These are phyloP conservation scores for Neosilurus mollespiculum DNA, from an alignment of 2,797 vertebrate genomes.

Conservation along the genomic window DNA sequence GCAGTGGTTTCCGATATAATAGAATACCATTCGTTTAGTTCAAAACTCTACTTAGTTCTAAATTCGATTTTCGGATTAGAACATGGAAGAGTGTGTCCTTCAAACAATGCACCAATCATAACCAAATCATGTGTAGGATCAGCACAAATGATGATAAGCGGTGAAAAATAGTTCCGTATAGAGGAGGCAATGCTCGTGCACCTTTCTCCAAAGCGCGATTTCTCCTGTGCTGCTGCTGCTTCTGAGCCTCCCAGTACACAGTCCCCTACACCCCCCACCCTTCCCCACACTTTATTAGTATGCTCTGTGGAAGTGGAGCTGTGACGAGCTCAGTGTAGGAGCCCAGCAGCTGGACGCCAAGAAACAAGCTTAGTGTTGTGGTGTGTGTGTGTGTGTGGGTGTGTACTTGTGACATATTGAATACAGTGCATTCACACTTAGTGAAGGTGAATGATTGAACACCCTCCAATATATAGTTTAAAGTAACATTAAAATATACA, in stretches of 20 bases:
- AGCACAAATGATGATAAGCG: background rate
- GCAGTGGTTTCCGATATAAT: background rate
- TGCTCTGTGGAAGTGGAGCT: constrained; percentile 48
- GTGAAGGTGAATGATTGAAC: background rate
- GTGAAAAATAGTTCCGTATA: background rate
- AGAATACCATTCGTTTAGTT: background rate
- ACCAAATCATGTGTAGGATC: background rate
- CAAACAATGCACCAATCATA: background rate
- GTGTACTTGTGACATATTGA: background rate
- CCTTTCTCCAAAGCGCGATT: background rate
- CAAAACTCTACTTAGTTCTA: background rate
- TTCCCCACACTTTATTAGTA: constrained; percentile 49
- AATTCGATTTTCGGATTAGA: background rate
- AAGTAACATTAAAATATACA: background rate
- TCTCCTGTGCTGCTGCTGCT: constrained; percentile 9
- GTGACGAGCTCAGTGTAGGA: constrained; percentile 43
- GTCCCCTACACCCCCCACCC: background rate
- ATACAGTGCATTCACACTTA: background rate
- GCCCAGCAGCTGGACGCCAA: constrained; percentile 44
- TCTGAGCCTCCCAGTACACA: background rate
- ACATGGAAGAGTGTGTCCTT: background rate
- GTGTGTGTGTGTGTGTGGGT: constrained; percentile 36
- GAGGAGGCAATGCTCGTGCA: background rate
- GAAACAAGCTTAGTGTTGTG: constrained; percentile 51
- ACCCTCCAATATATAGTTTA: background rate